Conservation (phyloP, 2,113 vertebrate genomes). For the Calcarius ornatus region DNA sequence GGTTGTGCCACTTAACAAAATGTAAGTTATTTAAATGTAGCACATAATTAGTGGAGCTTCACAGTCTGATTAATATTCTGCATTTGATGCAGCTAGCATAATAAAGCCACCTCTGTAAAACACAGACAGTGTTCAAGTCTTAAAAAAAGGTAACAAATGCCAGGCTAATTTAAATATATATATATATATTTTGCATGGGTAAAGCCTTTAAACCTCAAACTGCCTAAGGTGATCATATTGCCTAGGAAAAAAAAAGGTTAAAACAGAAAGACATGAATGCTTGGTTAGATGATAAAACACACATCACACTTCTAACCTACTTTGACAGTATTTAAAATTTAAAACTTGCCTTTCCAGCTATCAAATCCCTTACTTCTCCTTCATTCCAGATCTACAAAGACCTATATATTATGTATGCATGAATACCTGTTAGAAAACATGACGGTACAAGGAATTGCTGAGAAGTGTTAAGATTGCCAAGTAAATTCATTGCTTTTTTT, state of each 20-base stretch:
- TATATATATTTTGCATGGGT: not conserved
- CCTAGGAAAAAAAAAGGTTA: conserved; percentile 12
- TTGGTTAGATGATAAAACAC: conserved; percentile 37
- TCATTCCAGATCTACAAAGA: conserved; percentile 24
- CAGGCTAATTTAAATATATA: not conserved
- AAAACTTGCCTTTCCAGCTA: conserved; percentile 36
- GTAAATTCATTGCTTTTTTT: not conserved
- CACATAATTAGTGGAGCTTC: conserved; percentile 13
- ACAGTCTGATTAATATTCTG: conserved; percentile 32
- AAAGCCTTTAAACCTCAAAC: conserved; percentile 24
- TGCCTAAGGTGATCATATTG: conserved; percentile 20
- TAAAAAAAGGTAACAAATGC: not conserved
- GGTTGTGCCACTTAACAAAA: not conserved
- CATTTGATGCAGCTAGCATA: not conserved
- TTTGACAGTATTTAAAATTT: conserved; percentile 57
- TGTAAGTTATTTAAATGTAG: conserved; percentile 23
- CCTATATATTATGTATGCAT: conserved; percentile 29
- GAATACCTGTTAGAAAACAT: conserved; percentile 46
- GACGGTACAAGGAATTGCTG: not conserved
- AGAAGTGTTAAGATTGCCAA: not conserved
- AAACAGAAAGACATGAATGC: conserved; percentile 14
- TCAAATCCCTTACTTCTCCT: conserved; percentile 10
- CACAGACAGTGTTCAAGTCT: not conserved
- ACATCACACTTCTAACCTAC: conserved; percentile 22
- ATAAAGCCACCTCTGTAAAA: conserved; percentile 26